Evolutionary conservation across 2,797 vertebrate genomes (phyloP).

Genomic region (Heteromormyrus szaboi): DNA sequence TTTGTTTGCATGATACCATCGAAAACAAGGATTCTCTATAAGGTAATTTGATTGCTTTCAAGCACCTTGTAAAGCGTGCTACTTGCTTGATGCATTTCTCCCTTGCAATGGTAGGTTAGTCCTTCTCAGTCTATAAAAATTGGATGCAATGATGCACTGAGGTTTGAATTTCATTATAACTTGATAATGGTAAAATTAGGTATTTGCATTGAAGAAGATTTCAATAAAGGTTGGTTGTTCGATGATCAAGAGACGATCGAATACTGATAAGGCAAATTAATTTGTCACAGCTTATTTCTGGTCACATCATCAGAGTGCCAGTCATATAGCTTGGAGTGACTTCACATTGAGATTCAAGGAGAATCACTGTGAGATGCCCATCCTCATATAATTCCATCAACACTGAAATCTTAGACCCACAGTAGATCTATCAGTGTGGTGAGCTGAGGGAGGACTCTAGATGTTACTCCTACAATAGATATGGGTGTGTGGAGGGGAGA

Average conservation of each 20-base stretch:
- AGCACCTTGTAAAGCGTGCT: not conserved
- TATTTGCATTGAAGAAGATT: not conserved
- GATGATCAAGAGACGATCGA: not conserved
- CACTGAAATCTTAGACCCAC: not conserved
- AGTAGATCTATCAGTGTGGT: slow-evolving; percentile 1
- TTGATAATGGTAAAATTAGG: not conserved
- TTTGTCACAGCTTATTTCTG: not conserved
- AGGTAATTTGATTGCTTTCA: not conserved
- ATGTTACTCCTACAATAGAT: not conserved
- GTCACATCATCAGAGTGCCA: not conserved
- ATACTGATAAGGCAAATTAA: not conserved
- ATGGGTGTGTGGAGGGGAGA: not conserved
- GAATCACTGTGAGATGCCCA: not conserved
- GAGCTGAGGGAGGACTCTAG: not conserved
- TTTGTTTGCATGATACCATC: not conserved
- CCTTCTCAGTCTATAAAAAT: not conserved
- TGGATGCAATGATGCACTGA: not conserved
- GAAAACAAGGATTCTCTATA: not conserved
- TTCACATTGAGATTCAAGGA: not conserved
- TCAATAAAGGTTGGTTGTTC: not conserved
- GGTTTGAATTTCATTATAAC: not conserved
- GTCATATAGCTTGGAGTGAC: not conserved
- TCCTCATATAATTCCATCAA: not conserved
- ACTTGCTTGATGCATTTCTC: not conserved
- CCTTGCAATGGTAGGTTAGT: not conserved